Conservation (phyloP, 35 echinoderm and acorn worm genomes). For the Holothuria glaberrima region DNA sequence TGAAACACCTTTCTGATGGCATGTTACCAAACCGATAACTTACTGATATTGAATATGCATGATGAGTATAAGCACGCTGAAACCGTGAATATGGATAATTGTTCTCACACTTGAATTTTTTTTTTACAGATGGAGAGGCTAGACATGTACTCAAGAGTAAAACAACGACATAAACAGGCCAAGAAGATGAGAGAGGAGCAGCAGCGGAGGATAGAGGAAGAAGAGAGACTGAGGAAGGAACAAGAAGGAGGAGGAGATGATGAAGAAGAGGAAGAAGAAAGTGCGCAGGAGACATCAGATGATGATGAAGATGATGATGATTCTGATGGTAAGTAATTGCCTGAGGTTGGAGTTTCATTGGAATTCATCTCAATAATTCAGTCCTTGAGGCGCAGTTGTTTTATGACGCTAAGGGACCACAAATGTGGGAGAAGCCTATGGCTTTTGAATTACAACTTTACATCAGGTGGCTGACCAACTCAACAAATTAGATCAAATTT, state of each 20-base stretch:
- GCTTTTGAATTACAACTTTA: no score
- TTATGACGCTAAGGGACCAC: no score
- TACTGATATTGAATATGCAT: no score
- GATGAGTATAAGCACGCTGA: no score
- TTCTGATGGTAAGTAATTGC: background rate
- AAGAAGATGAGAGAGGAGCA: constrained; percentile 29
- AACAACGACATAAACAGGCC: constrained; percentile 70
- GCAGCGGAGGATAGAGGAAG: background rate
- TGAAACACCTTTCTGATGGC: no score
- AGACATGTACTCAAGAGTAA: constrained; percentile 92
- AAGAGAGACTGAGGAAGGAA: background rate
- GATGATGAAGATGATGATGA: constrained; percentile 4
- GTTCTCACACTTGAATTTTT: background rate
- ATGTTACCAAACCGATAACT: no score
- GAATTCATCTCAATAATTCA: no score
- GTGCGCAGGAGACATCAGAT: background rate
- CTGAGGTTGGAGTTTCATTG: no score
- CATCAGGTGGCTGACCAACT: no score
- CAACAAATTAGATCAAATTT: no score
- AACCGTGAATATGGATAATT: background rate
- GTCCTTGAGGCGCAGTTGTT: no score
- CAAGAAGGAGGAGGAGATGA: constrained; percentile 19
- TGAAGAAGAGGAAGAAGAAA: constrained; percentile 8
- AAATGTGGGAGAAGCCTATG: no score
- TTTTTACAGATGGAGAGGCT: constrained; percentile 36